Base-by-base conservation (phyloP, 1,140 invertebrate species). In the Drosophila carrolli region DNA sequence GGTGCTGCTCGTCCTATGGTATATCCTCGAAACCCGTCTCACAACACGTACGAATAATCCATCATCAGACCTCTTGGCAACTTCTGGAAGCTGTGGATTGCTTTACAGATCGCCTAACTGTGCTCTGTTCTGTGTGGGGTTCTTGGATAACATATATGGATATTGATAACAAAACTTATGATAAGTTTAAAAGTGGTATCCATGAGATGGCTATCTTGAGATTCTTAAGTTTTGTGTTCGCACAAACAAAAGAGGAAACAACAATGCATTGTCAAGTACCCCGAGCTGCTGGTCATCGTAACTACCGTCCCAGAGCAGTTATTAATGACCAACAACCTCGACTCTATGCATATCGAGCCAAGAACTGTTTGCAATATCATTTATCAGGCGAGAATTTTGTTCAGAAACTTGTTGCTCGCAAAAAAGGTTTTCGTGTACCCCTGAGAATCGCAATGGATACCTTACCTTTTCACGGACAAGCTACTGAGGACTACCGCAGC, bases 351-450 rank as follows among this genome's bases (percentile, higher is more conserved):
- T 72, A 89, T 83, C 85, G 79, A 68, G 83, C 88, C 79, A 70
- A 48, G 62, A 80, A 62, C 50, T 67, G 76, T 67, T 54, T 76
- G 75, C 57, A 70, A 81, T 91, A 86, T 89, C 89, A 91, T 91
- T 91, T 91, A 91, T 91, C 89, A 91, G 76, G 14, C 70, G 56
- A 67, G 74, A 86, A 81, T 81, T 84, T 84, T 78, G 76, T 78
- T 65, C 62, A 44, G 63, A 75, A 75, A 91, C 84, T 91, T 91
- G 89, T 91, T 91, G 84, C 89, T 80, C 81, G 91, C 67, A 91
- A 90, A 91, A 88, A 91, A 91, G 81, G 81, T 91, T 91, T 91
- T 89, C 89, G 59, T 91, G 89, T 91, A 71, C 89, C 88, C 77
- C 75, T 91, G 81, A 79, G 75, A 81, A 58, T 46, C 38, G 35